A percentile compares a stretch with the other conserved stretches of the same genome.
phyloP scores from a whole-genome alignment of 2,888 invertebrate species.

The Microctonus aethiopoides region DNA sequence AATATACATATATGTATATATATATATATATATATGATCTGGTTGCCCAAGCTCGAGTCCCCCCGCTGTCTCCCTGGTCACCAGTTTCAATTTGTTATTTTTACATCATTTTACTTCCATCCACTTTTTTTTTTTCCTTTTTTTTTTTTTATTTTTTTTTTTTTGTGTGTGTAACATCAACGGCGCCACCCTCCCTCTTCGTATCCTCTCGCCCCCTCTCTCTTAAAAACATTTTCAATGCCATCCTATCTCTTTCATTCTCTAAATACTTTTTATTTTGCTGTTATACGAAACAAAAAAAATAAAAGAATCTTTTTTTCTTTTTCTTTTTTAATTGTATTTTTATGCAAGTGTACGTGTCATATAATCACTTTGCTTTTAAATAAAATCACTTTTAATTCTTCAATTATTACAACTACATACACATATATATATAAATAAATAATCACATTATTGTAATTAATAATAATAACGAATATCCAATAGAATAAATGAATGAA shows the following conservation, averaged over 20 bases:
- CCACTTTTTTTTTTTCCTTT: neutral
- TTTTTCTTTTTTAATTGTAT: slow-evolving; percentile 23
- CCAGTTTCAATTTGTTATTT: slow-evolving; percentile 63
- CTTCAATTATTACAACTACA: neutral
- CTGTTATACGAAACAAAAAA: no score
- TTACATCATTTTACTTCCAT: slow-evolving; percentile 59
- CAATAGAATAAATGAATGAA: no score
- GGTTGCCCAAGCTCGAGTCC: slow-evolving; percentile 27
- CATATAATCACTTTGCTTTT: slow-evolving; percentile 1
- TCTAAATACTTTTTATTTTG: slow-evolving; percentile 16
- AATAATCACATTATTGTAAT: slow-evolving; percentile 6
- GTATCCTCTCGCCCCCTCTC: no score
- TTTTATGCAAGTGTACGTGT: slow-evolving; percentile 4
- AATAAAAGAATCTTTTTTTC: slow-evolving; percentile 37
- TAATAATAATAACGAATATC: no score
- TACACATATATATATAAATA: neutral
- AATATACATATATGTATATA: no score
- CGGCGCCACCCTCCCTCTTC: neutral
- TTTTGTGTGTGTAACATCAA: neutral
- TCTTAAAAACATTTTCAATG: slow-evolving; percentile 28
- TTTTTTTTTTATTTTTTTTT: slow-evolving; percentile 30
- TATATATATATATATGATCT: neutral
- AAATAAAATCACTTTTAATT: neutral
- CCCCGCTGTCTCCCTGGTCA: slow-evolving; percentile 46
- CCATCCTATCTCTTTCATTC: slow-evolving; percentile 9